These are phyloP conservation scores for Prochilodus magdalenae DNA, from an alignment of 2,113 vertebrate genomes.

Conservation along the genomic window DNA sequence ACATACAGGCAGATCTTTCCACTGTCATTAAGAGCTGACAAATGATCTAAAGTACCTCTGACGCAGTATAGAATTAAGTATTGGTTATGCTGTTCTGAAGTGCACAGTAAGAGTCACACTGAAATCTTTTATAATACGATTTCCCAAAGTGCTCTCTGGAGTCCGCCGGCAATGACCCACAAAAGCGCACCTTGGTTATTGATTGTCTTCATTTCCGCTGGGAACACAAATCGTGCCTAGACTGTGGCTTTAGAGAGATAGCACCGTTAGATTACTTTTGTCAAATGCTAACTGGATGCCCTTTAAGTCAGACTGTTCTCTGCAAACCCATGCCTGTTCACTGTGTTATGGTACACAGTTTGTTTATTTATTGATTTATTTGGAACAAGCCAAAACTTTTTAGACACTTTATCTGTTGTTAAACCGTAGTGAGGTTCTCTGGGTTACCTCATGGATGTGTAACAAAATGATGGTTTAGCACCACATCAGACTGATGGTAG, in stretches of 20 bases:
- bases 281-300: conserved; percentile 28
- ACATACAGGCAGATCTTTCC: too few species aligned
- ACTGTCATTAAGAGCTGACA: too few species aligned
- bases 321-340: neutral
- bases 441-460: too few species aligned
- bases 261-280: conserved; percentile 11
- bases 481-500: too few species aligned
- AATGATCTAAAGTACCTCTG: too few species aligned
- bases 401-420: too few species aligned
- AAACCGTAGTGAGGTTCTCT: too few species aligned
- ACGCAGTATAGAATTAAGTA: neutral
- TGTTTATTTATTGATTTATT: neutral
- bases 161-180: conserved; percentile 8
- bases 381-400: neutral
- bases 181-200: conserved; percentile 4
- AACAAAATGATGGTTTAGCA: too few species aligned
- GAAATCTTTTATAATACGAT: conserved; percentile 13
- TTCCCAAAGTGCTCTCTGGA: neutral
- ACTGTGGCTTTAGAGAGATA: too few species aligned
- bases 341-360: neutral
- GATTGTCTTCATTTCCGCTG: conserved; percentile 33
- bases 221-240: conserved; percentile 6
- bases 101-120: neutral
- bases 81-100: neutral
- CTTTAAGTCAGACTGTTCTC: neutral